Evolutionary conservation across 1,140 invertebrate species (phyloP), one percentile per base, ranked within the genome.

Genomic region (Centruroides vittatus): DNA sequence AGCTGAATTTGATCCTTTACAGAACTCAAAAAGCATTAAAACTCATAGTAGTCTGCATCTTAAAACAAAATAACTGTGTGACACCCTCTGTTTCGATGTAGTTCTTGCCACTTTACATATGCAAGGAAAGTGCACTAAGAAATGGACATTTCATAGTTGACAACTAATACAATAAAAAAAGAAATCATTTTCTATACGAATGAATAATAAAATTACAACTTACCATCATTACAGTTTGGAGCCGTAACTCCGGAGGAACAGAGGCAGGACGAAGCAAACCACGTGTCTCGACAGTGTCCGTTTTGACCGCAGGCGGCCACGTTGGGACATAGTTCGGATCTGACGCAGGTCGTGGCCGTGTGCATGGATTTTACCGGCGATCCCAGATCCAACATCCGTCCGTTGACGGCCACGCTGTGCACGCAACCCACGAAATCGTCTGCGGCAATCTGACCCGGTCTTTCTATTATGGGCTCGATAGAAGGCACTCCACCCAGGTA

Each of bases 391-490:
- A 93, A 68, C 1, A 80, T 73, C 10, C 86, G 78, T 8, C 90
- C 90, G 70, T 94, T 93, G 47, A 96, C 82, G 0, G 84, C 82
- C 1, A 95, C 84, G 64, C 88, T 90, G 67, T 94, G 88, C 57
- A 96, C 80, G 69, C 93, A 96, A 3, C 93, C 93, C 47, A 95
- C 83, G 57, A 96, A 84, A 72, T 96, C 92, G 70, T 95, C 90
- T 0, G 89, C 86, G 64, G 85, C 83, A 35, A 96, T 82, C 76
- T 94, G 89, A 1, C 87, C 89, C 0, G 87, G 86, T 58, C 88
- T 79, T 72, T 92, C 86, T 8, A 93, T 72, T 0, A 94, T 82
- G 1, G 88, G 84, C 73, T 92, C 86, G 0, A 91, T 85, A 55
- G 83, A 84, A 48, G 81, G 76, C 10, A 97, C 72, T 23, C 93